Base-by-base conservation (phyloP, 2,797 vertebrate species). In the Poeciliopsis paucimaculata region DNA sequence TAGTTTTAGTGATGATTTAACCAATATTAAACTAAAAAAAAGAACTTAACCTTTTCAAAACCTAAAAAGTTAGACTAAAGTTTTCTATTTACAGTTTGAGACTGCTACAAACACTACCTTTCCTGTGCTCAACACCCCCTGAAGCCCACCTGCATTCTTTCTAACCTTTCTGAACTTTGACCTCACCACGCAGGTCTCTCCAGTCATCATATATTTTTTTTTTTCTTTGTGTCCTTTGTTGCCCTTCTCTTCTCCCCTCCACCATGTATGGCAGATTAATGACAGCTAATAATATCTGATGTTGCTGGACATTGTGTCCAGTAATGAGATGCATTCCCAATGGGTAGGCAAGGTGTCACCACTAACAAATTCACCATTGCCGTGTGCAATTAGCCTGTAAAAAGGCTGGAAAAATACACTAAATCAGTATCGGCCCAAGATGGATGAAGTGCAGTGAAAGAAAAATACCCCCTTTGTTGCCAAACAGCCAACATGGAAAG, bases 281-380 rank as follows among this genome's bases (percentile, higher is more conserved):
- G 98, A 97, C 97, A 98, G 97, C 97, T 98, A 98, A 99, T 99
- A 99, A 98, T 97, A 97, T 97, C 97, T 97, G 98, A 98, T 98
- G 97, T 98, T 98, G 97, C 97, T 98, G 97, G 98, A 98, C 97
- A 97, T 96, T 89, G 91, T 94, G 96, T 95, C 96, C 76, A 95
- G 97, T 98, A 99, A 99, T 99, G 97, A 98, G 97, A 96, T 97
- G 96, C 95, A 97, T 97, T 98, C 98, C 98, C 98, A 97, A 94
- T 95, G 97, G 97, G 96, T 97, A 96, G 95, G 95, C 91, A 39
- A 97, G 96, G 97, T 98, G 98, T 98, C 98, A 98, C 97, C 96
- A 98, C 97, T 98, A 98, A 99, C 98, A 98, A 98, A 99, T 98
- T 98, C 96, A 92, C 96, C 92, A 93, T 96, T 92, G 95, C 96